Evolutionary conservation across 2,113 vertebrate species (phyloP).

Genomic region (Leptocoma aspasia): DNA sequence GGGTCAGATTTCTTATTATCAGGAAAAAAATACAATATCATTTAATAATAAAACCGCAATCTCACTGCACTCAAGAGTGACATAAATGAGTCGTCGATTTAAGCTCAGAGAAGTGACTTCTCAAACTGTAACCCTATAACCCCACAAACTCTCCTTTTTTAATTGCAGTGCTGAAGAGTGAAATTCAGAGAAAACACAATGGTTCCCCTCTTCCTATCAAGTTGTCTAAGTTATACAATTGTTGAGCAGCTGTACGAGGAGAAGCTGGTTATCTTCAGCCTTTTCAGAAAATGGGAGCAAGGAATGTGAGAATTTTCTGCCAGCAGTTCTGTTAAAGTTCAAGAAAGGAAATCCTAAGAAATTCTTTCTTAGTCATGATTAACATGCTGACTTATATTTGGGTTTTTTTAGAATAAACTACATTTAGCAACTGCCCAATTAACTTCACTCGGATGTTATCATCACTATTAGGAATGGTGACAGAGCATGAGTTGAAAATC

Average conservation of each 20-base stretch:
- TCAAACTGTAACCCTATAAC: not conserved
- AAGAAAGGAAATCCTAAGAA: not conserved
- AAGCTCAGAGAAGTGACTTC: not conserved
- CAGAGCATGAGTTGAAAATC: not conserved
- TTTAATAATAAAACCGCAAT: not conserved
- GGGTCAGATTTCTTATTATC: conserved; percentile 27
- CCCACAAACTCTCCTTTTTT: not conserved
- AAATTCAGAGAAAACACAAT: not conserved
- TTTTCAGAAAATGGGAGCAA: not conserved
- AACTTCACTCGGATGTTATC: not conserved
- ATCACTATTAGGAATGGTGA: not conserved
- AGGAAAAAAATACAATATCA: not conserved
- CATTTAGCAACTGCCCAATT: not conserved
- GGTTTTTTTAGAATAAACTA: not conserved
- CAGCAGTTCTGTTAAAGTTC: not conserved
- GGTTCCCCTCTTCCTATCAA: not conserved
- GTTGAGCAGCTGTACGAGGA: fast-evolving
- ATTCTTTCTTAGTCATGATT: not conserved
- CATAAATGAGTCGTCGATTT: not conserved
- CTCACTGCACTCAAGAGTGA: not conserved
- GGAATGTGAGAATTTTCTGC: not conserved
- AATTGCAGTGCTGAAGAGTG: not conserved
- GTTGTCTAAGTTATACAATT: not conserved
- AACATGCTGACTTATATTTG: not conserved
- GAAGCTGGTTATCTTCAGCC: not conserved